phyloP scores from a whole-genome alignment of 2,797 vertebrate species.

The Amazona finschi region DNA sequence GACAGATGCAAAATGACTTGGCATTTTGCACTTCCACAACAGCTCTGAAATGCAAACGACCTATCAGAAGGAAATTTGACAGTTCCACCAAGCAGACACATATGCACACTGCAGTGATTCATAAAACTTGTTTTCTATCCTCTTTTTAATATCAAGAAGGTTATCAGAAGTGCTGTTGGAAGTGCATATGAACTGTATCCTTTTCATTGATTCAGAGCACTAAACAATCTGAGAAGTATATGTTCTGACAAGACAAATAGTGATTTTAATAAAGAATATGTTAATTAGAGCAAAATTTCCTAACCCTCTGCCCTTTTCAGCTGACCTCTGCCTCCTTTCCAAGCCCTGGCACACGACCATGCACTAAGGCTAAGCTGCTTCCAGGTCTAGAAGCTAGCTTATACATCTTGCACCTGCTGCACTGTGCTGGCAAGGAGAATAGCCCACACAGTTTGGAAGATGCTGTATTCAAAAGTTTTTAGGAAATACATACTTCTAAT shows the following conservation, averaged over 20 bases:
- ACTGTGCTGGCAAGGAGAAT: not conserved
- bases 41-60: not conserved
- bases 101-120: not conserved
- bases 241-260: not conserved
- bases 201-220: not conserved
- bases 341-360: not conserved
- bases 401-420: slow-evolving; percentile 41
- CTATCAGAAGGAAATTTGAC: not conserved
- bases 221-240: not conserved
- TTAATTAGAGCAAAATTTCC: not conserved
- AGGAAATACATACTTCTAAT: slow-evolving; percentile 24
- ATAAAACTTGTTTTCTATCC: not conserved
- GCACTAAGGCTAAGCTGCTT: not conserved
- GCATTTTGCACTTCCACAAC: not conserved
- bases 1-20: not conserved
- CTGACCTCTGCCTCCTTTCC: not conserved
- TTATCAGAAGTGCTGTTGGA: not conserved
- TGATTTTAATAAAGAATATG: not conserved
- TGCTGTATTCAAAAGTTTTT: not conserved
- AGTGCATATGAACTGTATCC: not conserved
- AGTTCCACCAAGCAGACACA: not conserved
- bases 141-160: not conserved
- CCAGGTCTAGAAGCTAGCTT: not conserved
- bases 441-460: not conserved
- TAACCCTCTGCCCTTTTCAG: not conserved